These are phyloP conservation scores for Sipha maydis DNA, from an alignment of 2,888 invertebrate genomes.

Conservation along the genomic window DNA sequence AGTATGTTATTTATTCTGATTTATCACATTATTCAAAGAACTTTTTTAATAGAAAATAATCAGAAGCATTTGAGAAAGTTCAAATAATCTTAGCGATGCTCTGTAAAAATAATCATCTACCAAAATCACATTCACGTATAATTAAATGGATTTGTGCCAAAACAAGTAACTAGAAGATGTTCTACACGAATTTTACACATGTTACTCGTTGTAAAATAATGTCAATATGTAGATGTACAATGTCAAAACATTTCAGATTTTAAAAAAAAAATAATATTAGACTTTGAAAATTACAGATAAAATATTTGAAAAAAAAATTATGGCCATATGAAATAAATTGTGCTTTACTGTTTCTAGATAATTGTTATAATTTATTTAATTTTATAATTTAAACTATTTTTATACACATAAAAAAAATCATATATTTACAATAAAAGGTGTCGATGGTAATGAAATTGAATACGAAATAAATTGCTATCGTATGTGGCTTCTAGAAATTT, in stretches of 20 bases:
- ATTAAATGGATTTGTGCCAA: slow-evolving; percentile 36
- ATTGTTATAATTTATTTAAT: too few species aligned
- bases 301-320: background rate
- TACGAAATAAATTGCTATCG: too few species aligned
- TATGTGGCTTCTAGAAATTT: too few species aligned
- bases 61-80: background rate
- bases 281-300: background rate
- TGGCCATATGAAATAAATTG: too few species aligned
- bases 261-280: too few species aligned
- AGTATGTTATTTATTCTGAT: background rate
- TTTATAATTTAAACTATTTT: too few species aligned
- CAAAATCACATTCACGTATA: background rate
- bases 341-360: too few species aligned
- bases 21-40: background rate
- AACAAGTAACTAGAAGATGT: background rate
- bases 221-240: background rate
- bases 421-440: too few species aligned
- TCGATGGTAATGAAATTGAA: too few species aligned
- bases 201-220: background rate
- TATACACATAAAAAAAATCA: too few species aligned
- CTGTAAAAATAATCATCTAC: background rate
- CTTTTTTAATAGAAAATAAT: background rate
- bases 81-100: background rate
- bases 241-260: background rate
- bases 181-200: background rate